Conservation (phyloP, 2,797 vertebrate species). For the Limosa lapponica region DNA sequence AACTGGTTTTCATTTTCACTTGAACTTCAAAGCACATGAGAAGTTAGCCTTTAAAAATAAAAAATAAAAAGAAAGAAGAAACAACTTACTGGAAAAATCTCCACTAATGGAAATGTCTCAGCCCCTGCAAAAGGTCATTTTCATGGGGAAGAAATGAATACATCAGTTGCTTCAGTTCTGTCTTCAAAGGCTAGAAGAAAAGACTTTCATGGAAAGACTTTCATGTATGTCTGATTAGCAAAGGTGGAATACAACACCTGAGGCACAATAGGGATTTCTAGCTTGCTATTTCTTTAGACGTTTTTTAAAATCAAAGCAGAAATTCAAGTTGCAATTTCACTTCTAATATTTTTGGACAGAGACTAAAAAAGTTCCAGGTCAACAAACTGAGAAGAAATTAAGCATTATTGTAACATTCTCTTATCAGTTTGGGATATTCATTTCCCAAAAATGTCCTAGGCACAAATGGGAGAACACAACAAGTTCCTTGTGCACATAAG, state of each 20-base stretch:
- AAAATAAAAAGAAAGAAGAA: background rate
- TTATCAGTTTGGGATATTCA: background rate
- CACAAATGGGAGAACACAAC: background rate
- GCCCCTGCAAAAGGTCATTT: background rate
- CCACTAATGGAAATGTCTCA: background rate
- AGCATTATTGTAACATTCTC: background rate
- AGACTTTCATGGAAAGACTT: slow-evolving; percentile 30
- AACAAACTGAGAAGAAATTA: background rate
- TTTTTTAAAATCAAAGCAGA: slow-evolving; percentile 9
- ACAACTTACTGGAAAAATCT: background rate
- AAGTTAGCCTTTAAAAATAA: background rate
- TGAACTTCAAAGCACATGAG: background rate
- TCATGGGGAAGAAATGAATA: background rate
- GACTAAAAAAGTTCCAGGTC: background rate
- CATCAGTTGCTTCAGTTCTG: background rate
- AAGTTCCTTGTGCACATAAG: background rate
- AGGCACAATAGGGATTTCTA: background rate
- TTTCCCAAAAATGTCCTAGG: background rate
- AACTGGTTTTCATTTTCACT: background rate
- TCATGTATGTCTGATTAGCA: slow-evolving; percentile 31
- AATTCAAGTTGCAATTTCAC: background rate
- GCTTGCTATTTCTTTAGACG: background rate
- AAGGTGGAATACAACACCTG: background rate
- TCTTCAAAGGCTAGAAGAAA: slow-evolving; percentile 47
- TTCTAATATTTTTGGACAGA: background rate